phyloP scores from a whole-genome alignment of 2,888 invertebrate species.

The Trachelus tabidus region DNA sequence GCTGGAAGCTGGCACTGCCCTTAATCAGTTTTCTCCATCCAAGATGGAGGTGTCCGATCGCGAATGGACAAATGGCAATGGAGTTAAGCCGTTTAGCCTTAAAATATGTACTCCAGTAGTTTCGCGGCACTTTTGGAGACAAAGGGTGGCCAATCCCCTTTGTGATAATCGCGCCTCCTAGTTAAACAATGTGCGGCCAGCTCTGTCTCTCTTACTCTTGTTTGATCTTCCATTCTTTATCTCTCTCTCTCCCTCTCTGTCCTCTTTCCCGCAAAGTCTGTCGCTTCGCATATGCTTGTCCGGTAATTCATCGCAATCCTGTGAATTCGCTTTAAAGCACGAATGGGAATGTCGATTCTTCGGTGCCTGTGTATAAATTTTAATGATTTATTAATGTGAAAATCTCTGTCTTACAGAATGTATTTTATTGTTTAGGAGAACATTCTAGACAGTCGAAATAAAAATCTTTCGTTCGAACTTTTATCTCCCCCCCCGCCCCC shows the following conservation, averaged over 20 bases:
- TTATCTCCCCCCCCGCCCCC: background rate
- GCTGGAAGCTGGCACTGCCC: background rate
- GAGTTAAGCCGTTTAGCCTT: conserved; percentile 40
- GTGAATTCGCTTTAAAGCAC: background rate
- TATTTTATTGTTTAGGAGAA: no score
- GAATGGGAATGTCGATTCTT: background rate
- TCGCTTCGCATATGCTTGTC: background rate
- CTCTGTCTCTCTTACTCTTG: background rate
- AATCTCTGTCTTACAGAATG: no score
- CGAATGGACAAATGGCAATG: conserved; percentile 27
- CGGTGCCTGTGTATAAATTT: background rate
- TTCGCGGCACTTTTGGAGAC: conserved; percentile 27
- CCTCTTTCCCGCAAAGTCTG: background rate
- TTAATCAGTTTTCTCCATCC: conserved; percentile 10
- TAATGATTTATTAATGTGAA: background rate
- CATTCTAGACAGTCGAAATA: no score
- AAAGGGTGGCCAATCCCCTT: no score
- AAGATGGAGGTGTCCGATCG: background rate
- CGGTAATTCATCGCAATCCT: background rate
- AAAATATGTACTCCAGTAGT: conserved; percentile 36
- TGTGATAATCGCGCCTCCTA: conserved; percentile 15
- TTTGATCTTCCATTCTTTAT: background rate
- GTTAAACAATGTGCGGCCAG: background rate
- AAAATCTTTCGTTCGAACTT: background rate
- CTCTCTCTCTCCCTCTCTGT: background rate